These are phyloP conservation scores for Lepidurus couesii DNA, from an alignment of 1,140 invertebrate genomes.

Conservation along the genomic window DNA sequence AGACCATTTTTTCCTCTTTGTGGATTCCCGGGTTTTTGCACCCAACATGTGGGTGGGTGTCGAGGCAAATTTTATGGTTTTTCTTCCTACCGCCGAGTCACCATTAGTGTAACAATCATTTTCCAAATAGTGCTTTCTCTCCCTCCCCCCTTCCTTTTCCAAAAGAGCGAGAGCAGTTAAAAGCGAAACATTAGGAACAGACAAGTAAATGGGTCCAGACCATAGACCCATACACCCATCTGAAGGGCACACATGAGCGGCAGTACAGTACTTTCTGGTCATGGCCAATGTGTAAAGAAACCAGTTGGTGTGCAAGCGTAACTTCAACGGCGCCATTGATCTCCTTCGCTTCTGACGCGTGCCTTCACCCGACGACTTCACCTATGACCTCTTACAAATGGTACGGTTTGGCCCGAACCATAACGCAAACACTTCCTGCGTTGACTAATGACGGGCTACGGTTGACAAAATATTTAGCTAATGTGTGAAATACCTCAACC, in stretches of 20 bases:
- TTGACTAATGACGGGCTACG: too few relatives aligned
- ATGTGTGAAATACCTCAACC: too few relatives aligned
- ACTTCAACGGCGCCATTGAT: too few relatives aligned
- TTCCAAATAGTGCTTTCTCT: not conserved
- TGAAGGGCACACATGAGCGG: not conserved
- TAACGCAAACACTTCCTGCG: too few relatives aligned
- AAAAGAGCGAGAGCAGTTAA: not conserved
- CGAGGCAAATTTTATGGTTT: not conserved
- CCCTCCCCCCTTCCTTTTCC: not conserved
- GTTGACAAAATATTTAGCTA: too few relatives aligned
- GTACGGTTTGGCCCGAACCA: too few relatives aligned
- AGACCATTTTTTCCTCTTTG: not conserved
- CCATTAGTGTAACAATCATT: conserved; percentile 19
- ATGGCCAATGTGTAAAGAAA: too few relatives aligned
- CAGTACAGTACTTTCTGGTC: not conserved
- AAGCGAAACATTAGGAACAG: not conserved
- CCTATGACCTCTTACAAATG: too few relatives aligned
- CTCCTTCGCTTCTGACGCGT: too few relatives aligned
- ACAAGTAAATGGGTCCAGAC: not conserved
- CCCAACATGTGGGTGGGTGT: conserved; percentile 11
- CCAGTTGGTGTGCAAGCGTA: too few relatives aligned
- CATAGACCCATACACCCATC: not conserved
- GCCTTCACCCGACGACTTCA: too few relatives aligned
- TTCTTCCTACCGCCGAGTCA: not conserved
- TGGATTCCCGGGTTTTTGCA: not conserved